phyloP scores from a whole-genome alignment of 2,113 vertebrate species.

The Corythaeola cristata region DNA sequence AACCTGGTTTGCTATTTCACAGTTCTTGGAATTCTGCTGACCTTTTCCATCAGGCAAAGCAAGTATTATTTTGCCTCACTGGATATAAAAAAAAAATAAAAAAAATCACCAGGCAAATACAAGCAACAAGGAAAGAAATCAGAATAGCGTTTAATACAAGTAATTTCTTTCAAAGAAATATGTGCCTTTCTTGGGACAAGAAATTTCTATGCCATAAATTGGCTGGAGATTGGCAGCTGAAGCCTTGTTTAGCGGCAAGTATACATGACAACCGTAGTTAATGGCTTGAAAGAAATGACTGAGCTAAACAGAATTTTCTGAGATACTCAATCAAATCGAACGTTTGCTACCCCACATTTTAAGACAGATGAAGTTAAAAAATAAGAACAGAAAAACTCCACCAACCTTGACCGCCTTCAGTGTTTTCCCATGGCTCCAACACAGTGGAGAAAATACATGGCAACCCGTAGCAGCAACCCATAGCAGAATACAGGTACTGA shows the following conservation, averaged over 20 bases:
- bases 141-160: background rate
- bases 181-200: background rate
- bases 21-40: background rate
- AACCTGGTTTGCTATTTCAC: background rate
- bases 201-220: slow-evolving; percentile 28
- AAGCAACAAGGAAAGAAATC: background rate
- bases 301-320: background rate
- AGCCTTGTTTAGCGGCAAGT: slow-evolving; percentile 32
- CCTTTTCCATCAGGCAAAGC: background rate
- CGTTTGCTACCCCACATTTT: background rate
- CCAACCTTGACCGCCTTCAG: background rate
- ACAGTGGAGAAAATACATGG: background rate
- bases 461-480: background rate
- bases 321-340: background rate
- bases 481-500: background rate
- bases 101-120: background rate
- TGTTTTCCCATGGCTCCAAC: background rate
- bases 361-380: background rate
- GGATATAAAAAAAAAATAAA: background rate
- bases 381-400: background rate
- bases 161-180: slow-evolving; percentile 9
- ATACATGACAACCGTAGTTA: background rate
- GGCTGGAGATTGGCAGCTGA: background rate
- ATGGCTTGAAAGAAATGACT: slow-evolving; percentile 22
- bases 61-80: background rate